phyloP scores from a whole-genome alignment of 2,888 invertebrate genomes.

The Germaria angustata region DNA sequence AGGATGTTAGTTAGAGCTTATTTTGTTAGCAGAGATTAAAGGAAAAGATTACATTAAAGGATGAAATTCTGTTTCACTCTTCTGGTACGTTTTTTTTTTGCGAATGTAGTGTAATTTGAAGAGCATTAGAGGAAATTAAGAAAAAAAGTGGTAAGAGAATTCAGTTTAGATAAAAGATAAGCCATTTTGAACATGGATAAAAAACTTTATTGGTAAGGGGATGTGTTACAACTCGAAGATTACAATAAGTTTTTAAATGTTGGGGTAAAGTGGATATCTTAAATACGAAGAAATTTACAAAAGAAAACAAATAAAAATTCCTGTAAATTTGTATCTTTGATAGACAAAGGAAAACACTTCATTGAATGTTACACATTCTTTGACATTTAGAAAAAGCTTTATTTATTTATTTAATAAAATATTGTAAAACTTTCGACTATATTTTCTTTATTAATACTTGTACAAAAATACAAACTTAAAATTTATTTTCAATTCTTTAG shows the following conservation, averaged over 20 bases:
- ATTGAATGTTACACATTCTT: no score
- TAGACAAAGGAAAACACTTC: no score
- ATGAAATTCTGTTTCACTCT: neutral
- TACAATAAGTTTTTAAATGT: neutral
- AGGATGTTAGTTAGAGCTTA: constrained; percentile 62
- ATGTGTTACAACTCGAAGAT: neutral
- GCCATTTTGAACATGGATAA: constrained; percentile 2
- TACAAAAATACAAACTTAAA: no score
- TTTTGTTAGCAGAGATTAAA: constrained; percentile 60
- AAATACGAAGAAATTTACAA: neutral
- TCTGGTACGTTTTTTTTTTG: neutral
- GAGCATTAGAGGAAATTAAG: constrained; percentile 23
- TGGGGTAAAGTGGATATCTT: neutral
- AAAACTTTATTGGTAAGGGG: neutral
- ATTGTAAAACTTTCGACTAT: no score
- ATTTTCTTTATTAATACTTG: no score
- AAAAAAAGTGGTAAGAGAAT: constrained; percentile 12
- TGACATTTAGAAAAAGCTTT: no score
- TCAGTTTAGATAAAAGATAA: constrained; percentile 19
- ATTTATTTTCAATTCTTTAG: no score
- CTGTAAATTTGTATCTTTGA: no score
- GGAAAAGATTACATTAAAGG: constrained; percentile 52
- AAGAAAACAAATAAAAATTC: no score
- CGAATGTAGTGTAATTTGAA: neutral
- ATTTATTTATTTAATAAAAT: no score